Evolutionary conservation across 2,888 invertebrate genomes (phyloP).

Genomic region (Dorcus hopei): DNA sequence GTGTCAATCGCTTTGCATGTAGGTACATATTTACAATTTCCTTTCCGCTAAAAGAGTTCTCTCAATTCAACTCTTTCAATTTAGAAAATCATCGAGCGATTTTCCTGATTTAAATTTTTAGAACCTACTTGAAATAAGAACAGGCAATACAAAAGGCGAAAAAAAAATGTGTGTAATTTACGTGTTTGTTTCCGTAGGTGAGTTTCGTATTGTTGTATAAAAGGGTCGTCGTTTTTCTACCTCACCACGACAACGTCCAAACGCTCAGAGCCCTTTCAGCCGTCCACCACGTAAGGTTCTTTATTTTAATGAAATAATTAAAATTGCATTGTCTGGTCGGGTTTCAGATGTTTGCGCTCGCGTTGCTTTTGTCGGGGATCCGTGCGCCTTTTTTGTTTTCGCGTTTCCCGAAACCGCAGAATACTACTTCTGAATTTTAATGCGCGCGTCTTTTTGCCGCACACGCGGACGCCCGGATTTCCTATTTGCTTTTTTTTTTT

Average conservation of each 20-base stretch:
- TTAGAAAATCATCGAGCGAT: too few relatives aligned
- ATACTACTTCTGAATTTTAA: neutral
- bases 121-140: too few relatives aligned
- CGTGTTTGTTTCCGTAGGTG: neutral
- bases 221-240: neutral
- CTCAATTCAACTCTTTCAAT: too few relatives aligned
- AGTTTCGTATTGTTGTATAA: neutral
- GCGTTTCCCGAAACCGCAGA: neutral
- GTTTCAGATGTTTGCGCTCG: constrained; percentile 18
- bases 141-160: too few relatives aligned
- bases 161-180: too few relatives aligned
- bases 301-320: constrained; percentile 33
- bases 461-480: neutral
- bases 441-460: neutral
- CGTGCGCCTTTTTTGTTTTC: constrained; percentile 11
- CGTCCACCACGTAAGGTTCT: constrained; percentile 20
- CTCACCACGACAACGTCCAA: neutral
- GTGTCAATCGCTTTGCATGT: too few relatives aligned
- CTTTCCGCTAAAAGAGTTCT: too few relatives aligned
- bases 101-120: too few relatives aligned
- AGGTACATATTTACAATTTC: too few relatives aligned
- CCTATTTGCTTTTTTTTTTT: too few relatives aligned
- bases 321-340: constrained; percentile 28
- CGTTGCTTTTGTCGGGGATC: constrained; percentile 15
- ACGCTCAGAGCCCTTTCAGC: neutral